Conservation (phyloP, 1,140 invertebrate species). For the Ceratoteleas bidentatus region DNA sequence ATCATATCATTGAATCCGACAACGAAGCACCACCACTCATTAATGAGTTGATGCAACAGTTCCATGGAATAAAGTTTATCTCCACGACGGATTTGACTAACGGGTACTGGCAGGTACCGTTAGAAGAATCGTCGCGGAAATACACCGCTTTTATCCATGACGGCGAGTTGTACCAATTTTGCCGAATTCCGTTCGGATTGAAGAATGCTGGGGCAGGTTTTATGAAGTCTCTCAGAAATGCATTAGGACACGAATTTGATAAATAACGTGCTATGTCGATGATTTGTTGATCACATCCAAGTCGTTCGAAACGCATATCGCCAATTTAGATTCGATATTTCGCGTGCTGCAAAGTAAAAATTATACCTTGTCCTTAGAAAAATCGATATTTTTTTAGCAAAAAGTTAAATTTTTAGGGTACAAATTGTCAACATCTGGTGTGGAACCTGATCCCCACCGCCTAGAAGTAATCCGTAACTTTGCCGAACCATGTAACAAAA, state of each 20-base stretch:
- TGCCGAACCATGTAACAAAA: neutral
- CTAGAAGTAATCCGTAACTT: neutral
- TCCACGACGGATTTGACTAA: neutral
- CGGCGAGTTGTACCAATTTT: neutral
- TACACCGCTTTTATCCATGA: neutral
- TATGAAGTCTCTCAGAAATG: neutral
- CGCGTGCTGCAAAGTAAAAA: no score
- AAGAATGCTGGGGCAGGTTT: neutral
- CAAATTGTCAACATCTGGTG: neutral
- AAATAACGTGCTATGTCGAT: constrained; percentile 2
- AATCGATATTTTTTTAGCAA: neutral
- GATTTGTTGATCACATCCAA: constrained; percentile 1
- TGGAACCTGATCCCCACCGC: neutral
- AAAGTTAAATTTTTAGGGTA: constrained; percentile 1
- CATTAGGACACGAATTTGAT: neutral
- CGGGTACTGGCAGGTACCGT: constrained; percentile 3
- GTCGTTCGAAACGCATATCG: neutral
- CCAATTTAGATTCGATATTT: no score
- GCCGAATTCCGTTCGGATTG: neutral
- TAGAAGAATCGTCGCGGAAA: neutral
- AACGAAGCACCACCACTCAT: no score
- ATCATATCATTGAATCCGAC: neutral
- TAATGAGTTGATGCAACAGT: constrained; percentile 1
- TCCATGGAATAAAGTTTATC: neutral
- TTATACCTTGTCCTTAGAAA: neutral